These are phyloP conservation scores for Scylla paramamosain DNA, from an alignment of 1,140 invertebrate species.

Conservation along the genomic window DNA sequence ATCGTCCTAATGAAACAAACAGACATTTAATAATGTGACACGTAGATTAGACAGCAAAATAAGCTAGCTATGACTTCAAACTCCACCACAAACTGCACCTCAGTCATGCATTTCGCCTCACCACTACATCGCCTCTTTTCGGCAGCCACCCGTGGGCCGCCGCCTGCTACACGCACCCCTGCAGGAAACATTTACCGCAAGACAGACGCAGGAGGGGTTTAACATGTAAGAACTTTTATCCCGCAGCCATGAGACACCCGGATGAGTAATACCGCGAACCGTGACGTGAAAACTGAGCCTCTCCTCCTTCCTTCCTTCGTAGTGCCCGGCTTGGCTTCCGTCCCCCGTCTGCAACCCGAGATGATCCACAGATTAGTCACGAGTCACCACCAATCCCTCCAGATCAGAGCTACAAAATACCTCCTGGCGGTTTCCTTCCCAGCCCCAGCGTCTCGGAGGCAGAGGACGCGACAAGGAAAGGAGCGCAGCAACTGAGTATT, in stretches of 20 bases:
- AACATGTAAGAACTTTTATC: not conserved
- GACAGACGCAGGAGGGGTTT: not conserved
- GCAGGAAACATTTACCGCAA: not conserved
- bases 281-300: conserved; percentile 5
- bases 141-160: not conserved
- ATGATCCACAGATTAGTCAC: conserved; percentile 63
- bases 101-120: too few species aligned
- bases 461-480: not conserved
- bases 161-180: not conserved
- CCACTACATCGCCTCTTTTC: not conserved
- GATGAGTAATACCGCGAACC: not conserved
- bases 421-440: not conserved
- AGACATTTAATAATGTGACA: too few species aligned
- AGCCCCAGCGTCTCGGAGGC: not conserved
- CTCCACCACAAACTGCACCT: too few species aligned
- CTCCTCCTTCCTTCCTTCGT: not conserved
- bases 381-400: conserved; percentile 51
- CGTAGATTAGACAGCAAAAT: too few species aligned
- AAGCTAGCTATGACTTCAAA: too few species aligned
- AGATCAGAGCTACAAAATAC: conserved; percentile 58
- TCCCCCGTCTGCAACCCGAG: conserved; percentile 52
- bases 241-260: not conserved
- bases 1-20: too few species aligned
- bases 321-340: conserved; percentile 11
- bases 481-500: not conserved